Evolutionary conservation across 2,113 vertebrate genomes (phyloP), one percentile per base, ranked within the genome.

Genomic region (Propithecus coquereli): DNA sequence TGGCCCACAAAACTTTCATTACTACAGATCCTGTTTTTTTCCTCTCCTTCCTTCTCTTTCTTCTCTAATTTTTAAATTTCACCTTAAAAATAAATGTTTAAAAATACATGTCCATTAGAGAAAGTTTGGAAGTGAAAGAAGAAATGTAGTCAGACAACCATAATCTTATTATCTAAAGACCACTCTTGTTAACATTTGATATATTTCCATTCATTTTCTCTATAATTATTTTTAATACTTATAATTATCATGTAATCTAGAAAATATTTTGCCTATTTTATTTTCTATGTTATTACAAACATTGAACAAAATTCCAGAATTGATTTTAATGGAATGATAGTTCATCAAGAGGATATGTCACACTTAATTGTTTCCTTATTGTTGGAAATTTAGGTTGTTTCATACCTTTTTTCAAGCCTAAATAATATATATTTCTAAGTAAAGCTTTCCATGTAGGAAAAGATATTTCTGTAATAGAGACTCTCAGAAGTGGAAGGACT

Each of bases 181-280:
- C 63, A 76, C 71, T 71, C 11, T 52, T 88, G 22, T 93, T 96
- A 87, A 76, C 47, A 54, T 87, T 90, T 90, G 37, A 63, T 92
- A 34, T 50, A 37, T 63, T 93, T 90, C 54, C 85, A 83, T 30
- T 32, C 22, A 27, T 79, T 89, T 95, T 83, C 11, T 92, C 80
- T 96, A 1, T 85, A 52, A 94, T 86, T 91, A 65, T 84, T 96
- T 95, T 92, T 63, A 87, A 93, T n/a, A 88, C 11, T 90, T 95
- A 9, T 91, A 70, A 63, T 93, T 80, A 84, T 90, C 66, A 84
- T 90, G 30, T 81, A 73, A 92, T 92, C 6, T 61, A 66, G 74
- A n/a, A 71, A 74, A 40, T 45, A 63, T 84, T 34, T 81, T 43
- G 52, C 37, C 23, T 87, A 87, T 93, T 89, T 84, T 45, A 34